These are phyloP conservation scores for Clamator glandarius DNA, from an alignment of 2,797 vertebrate genomes.

Conservation along the genomic window DNA sequence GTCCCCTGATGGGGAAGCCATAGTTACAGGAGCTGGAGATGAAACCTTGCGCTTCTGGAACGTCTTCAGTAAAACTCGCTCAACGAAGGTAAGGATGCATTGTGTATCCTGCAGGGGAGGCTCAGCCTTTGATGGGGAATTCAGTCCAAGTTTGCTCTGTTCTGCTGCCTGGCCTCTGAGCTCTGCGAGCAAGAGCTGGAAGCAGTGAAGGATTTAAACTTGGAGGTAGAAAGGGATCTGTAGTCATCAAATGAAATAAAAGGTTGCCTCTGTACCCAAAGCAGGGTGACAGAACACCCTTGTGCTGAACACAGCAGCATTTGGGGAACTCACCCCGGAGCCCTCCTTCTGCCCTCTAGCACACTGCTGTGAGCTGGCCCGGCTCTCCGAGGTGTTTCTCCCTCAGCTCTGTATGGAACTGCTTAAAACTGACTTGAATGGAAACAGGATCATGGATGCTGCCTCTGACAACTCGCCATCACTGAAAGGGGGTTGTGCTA, in stretches of 20 bases:
- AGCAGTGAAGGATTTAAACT: neutral
- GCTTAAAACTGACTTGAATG: neutral
- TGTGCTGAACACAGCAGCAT: neutral
- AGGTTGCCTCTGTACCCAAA: neutral
- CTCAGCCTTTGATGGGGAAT: neutral
- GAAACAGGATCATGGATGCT: neutral
- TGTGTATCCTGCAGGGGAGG: neutral
- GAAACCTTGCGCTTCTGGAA: conserved; percentile 99
- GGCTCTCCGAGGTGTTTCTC: rapidly evolving
- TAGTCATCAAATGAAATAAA: neutral
- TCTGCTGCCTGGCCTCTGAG: neutral
- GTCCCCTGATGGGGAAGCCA: conserved; percentile 98
- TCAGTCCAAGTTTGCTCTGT: neutral
- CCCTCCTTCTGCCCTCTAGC: neutral
- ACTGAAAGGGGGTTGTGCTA: neutral
- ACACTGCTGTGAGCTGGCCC: rapidly evolving
- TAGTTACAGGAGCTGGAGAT: conserved; percentile 96
- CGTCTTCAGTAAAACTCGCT: conserved; percentile 98
- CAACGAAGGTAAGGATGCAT: conserved; percentile 86
- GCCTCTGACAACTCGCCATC: rapidly evolving
- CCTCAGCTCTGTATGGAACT: neutral
- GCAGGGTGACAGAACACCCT: neutral
- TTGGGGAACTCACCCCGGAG: neutral
- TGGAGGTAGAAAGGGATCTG: neutral
- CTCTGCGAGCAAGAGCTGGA: neutral